Evolutionary conservation across 2,797 vertebrate species (phyloP).

Genomic region (Pampus argenteus): DNA sequence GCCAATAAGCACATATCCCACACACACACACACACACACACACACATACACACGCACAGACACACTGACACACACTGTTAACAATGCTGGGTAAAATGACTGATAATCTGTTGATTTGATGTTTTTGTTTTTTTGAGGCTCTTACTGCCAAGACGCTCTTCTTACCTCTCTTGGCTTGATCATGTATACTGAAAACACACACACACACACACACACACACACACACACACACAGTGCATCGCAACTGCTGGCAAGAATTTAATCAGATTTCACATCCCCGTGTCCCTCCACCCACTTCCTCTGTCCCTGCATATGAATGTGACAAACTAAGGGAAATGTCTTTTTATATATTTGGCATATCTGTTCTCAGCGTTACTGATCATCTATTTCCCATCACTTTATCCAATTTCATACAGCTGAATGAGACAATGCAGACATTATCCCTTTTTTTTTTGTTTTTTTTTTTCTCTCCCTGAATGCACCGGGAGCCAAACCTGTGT

Average conservation of each 20-base stretch:
- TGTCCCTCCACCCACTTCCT: conserved; percentile 30
- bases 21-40: neutral
- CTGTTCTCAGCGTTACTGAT: conserved; percentile 43
- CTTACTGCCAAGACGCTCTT: conserved; percentile 1
- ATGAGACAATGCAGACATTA: conserved; percentile 59
- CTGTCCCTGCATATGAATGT: conserved; percentile 32
- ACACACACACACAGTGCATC: conserved; percentile 11
- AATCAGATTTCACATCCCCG: conserved; percentile 48
- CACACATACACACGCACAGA: neutral
- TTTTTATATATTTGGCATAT: conserved; percentile 52
- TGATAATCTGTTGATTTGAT: conserved; percentile 27
- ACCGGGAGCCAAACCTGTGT: conserved; percentile 1
- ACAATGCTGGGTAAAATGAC: neutral
- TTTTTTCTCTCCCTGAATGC: conserved; percentile 22
- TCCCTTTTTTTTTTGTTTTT: conserved; percentile 7
- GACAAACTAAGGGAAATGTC: conserved; percentile 56
- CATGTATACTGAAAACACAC: conserved; percentile 9
- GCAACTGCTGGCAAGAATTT: conserved; percentile 28
- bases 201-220: conserved; percentile 7
- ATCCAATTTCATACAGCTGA: conserved; percentile 62
- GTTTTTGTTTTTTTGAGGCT: conserved; percentile 24
- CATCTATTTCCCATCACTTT: conserved; percentile 64
- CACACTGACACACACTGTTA: neutral
- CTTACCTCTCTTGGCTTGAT: conserved; percentile 3
- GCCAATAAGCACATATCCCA: conserved; percentile 13